A percentile compares a stretch with the other conserved stretches of the same genome.
Evolutionary conservation across 2,113 vertebrate species (phyloP).

Genomic region (Chauna torquata): DNA sequence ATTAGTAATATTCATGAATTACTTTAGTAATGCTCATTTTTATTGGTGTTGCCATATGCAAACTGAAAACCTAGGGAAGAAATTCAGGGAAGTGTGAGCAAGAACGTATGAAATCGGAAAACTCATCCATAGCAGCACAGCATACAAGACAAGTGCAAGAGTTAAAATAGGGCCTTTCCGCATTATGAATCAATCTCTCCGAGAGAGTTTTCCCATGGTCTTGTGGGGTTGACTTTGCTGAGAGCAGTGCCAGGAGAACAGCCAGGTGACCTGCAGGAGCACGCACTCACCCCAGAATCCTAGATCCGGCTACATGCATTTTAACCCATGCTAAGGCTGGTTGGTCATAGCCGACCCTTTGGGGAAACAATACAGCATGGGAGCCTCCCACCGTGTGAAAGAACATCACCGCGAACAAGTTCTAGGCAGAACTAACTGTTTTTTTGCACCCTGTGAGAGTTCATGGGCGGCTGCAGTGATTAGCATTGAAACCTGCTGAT

Average conservation of each 20-base stretch:
- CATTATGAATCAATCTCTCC: not conserved
- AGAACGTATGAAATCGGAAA: not conserved
- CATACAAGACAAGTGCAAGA: not conserved
- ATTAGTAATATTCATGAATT: not conserved
- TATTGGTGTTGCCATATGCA: not conserved
- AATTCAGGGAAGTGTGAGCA: not conserved
- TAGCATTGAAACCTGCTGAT: not conserved
- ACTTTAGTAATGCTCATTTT: not conserved
- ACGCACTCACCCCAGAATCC: not conserved
- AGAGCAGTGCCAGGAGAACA: not conserved
- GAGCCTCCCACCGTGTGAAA: not conserved
- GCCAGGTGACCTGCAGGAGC: not conserved
- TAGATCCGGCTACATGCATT: not conserved
- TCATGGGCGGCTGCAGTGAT: conserved; percentile 46
- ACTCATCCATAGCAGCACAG: not conserved
- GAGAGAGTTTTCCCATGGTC: not conserved
- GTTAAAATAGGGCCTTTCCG: not conserved
- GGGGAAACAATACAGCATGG: not conserved
- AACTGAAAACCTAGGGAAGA: not conserved
- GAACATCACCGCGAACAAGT: not conserved
- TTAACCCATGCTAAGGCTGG: not conserved
- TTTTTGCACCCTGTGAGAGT: not conserved
- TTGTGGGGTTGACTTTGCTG: not conserved
- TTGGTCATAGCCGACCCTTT: not conserved
- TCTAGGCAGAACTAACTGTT: not conserved